Evolutionary conservation across 92 coral and sea anemone genomes (phyloP).

Genomic region (Porites evermanni): DNA sequence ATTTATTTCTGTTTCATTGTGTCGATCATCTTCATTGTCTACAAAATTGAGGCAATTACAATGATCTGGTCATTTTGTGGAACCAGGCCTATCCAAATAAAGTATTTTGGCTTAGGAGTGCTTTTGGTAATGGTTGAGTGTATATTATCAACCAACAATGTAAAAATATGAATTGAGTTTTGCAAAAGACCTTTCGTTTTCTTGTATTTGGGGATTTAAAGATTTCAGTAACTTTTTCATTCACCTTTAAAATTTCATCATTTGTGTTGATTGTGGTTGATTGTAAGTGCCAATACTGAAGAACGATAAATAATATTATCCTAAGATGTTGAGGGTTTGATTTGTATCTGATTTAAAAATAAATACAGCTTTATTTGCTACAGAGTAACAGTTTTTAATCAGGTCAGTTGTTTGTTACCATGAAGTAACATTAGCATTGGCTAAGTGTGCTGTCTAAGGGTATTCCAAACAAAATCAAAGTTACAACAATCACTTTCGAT

Average conservation of each 20-base stretch:
- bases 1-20: too few species aligned
- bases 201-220: background rate
- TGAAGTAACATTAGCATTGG: background rate
- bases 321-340: background rate
- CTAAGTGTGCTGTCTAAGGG: background rate
- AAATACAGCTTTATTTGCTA: background rate
- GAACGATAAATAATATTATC: background rate
- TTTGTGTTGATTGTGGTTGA: background rate
- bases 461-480: too few species aligned
- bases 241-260: background rate
- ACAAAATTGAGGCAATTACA: too few species aligned
- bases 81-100: too few species aligned
- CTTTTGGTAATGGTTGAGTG: too few species aligned
- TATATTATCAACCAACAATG: too few species aligned
- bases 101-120: too few species aligned
- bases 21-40: too few species aligned
- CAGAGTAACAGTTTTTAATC: background rate
- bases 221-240: background rate
- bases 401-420: background rate
- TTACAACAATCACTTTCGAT: too few species aligned
- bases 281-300: background rate
- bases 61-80: too few species aligned
- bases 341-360: background rate
- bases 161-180: background rate
- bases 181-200: background rate